A percentile compares a stretch with the other conserved stretches of the same genome.
phyloP scores from a whole-genome alignment of 2,888 invertebrate genomes.

The Amaurobius ferox region DNA sequence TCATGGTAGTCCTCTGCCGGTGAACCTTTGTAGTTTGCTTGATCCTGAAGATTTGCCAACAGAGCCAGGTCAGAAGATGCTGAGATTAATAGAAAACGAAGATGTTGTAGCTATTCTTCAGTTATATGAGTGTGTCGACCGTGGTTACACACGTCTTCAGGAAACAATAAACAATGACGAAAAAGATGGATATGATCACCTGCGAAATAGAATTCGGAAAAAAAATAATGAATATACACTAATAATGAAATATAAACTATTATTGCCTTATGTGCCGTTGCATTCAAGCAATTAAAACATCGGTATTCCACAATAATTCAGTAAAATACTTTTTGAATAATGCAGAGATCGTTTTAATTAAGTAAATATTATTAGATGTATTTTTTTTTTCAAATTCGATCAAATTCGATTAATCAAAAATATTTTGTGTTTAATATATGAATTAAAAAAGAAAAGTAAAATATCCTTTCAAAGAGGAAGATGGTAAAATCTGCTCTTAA shows the following conservation, averaged over 20 bases:
- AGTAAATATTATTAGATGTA: no score
- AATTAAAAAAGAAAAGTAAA: no score
- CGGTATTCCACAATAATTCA: no score
- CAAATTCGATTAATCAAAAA: no score
- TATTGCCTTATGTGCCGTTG: not conserved
- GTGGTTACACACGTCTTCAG: not conserved
- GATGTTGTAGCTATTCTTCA: slow-evolving; percentile 2
- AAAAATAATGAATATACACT: no score
- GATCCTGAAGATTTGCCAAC: slow-evolving; percentile 48
- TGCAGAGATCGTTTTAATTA: no score
- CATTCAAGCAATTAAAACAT: no score
- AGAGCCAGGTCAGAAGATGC: slow-evolving; percentile 6
- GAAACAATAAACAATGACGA: not conserved
- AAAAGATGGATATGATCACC: not conserved
- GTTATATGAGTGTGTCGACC: not conserved
- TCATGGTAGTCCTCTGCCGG: slow-evolving; percentile 29
- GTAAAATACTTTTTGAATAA: no score
- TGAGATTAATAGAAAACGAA: slow-evolving; percentile 25
- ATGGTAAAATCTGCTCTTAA: no score
- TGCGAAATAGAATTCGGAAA: not conserved
- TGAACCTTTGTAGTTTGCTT: slow-evolving; percentile 4
- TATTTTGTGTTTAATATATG: no score
- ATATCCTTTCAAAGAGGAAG: no score
- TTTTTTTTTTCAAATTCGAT: no score
- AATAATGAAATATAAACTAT: not conserved